Percentiles rank a stretch among this genome's conserved stretches.
Conservation (phyloP, 1,140 invertebrate species). For the Diorhabda carinulata region DNA sequence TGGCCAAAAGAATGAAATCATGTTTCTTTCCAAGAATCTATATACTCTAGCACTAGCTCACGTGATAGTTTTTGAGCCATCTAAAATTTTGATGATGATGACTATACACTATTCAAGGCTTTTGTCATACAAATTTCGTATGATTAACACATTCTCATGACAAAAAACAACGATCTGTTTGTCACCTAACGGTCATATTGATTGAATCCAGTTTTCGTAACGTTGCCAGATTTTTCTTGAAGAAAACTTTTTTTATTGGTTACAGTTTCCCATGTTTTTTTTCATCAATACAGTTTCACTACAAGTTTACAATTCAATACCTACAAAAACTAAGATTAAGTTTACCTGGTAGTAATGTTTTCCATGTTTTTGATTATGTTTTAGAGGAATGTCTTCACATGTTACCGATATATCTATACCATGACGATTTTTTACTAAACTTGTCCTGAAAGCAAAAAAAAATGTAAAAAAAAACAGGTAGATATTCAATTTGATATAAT, state of each 20-base stretch:
- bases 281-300: neutral
- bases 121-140: neutral
- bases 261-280: neutral
- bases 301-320: too few relatives aligned
- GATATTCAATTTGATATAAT: too few relatives aligned
- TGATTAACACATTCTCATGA: neutral
- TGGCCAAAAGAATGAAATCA: neutral
- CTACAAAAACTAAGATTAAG: too few relatives aligned
- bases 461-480: too few relatives aligned
- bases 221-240: neutral
- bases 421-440: conserved; percentile 16
- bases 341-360: conserved; percentile 13
- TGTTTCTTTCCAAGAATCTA: neutral
- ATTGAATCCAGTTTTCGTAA: neutral
- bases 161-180: neutral
- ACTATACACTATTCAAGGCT: neutral
- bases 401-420: conserved; percentile 7
- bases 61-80: neutral
- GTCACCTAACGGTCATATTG: too few relatives aligned
- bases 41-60: neutral
- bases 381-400: neutral
- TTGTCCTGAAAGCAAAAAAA: conserved; percentile 10
- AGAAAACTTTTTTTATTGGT: neutral
- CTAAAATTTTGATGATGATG: neutral
- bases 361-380: conserved; percentile 2